phyloP scores from a whole-genome alignment of 2,797 vertebrate species.

The Gymnocypris eckloni region DNA sequence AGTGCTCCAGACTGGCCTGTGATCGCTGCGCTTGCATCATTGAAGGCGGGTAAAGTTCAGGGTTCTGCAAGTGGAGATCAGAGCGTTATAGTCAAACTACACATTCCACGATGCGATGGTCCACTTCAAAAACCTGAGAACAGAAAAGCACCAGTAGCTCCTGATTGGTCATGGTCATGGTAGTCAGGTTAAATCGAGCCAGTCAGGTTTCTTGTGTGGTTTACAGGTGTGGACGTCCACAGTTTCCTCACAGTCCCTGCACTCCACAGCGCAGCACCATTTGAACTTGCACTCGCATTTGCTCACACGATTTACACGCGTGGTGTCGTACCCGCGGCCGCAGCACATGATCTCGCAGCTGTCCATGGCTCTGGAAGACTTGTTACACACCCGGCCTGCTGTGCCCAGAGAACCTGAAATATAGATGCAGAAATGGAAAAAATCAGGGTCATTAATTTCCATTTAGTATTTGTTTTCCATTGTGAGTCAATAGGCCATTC shows the following conservation, averaged over 20 bases:
- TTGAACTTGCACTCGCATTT: conserved; percentile 99
- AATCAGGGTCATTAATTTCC: background rate
- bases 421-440: background rate
- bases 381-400: conserved; percentile 92
- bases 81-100: conserved; percentile 54
- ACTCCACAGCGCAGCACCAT: conserved; percentile 97
- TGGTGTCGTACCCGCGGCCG: conserved; percentile 96
- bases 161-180: conserved; percentile 33
- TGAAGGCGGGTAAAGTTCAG: conserved; percentile 72
- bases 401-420: conserved; percentile 92
- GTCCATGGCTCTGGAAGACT: conserved; percentile 88
- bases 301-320: conserved; percentile 88
- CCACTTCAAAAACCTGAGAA: conserved; percentile 68
- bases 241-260: conserved; percentile 91
- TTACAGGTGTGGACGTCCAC: conserved; percentile 98
- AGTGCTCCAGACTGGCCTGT: conserved; percentile 48
- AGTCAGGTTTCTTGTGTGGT: conserved; percentile 91
- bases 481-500: background rate
- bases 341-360: conserved; percentile 99
- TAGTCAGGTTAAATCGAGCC: conserved; percentile 89
- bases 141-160: conserved; percentile 29
- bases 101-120: conserved; percentile 70
- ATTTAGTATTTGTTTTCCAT: background rate
- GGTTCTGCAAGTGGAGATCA: conserved; percentile 44
- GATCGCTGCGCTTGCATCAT: conserved; percentile 73